Evolutionary conservation across 2,888 invertebrate species (phyloP), one percentile per base, ranked within the genome.

Genomic region (Andrena haemorrhoa): DNA sequence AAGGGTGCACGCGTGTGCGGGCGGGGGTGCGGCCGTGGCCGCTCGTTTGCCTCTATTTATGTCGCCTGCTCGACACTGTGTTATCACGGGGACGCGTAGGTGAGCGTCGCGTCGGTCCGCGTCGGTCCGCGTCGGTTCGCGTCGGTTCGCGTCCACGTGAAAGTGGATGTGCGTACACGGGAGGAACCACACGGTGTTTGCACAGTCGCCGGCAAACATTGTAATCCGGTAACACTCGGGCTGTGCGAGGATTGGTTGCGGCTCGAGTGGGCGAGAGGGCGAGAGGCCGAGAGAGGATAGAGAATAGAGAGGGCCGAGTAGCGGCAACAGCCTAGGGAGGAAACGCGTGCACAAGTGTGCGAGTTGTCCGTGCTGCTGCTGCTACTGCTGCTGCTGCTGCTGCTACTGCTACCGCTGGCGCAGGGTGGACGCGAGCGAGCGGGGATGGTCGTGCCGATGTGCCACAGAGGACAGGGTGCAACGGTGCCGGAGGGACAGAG

Each of bases 181-280:
- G 81, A 82, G 84, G 81, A 89, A 85, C 82, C 84, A 66, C 77
- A 74, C 79, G 79, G 85, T 90, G 91, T 91, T 91, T 91, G 88
- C 89, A 89, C 85, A 91, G 89, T 90, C 90, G 82, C 85, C 73
- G 88, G 88, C 90, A 91, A 91, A 91, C 91, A 91, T 89, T 90
- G 90, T 91, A 91, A 91, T 90, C 90, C 88, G 88, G 88, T 90
- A 90, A 90, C 90, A 86, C 89, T 89, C 86, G 74, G 87, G 83
- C 87, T 82, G 88, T 83, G 86, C 84, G 86, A 86, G 89, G 87
- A 89, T 90, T 86, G 88, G 86, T 85, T 72, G 86, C 61, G 87
- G 73, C 71, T 66, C 63, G 47, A 41, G 65, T 41, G 56, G 77
- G 56, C 58, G 79, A 29, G 56, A 33, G 23, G 33, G 71, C 35